phyloP scores from a whole-genome alignment of 2,797 vertebrate species.

The Gymnothorax javanicus region DNA sequence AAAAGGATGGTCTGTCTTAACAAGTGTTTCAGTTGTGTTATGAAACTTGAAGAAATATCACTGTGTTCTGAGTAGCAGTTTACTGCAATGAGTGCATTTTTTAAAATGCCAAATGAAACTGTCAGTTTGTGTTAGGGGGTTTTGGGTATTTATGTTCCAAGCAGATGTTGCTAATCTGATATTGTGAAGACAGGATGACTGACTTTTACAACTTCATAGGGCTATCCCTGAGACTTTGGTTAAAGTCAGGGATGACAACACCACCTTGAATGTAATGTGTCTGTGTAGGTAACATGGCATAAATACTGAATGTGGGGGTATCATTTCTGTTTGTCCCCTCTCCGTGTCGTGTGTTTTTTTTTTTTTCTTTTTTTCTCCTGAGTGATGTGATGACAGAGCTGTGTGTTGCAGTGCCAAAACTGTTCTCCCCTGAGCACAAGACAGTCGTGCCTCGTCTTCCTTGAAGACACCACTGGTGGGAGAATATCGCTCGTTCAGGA shows the following conservation, averaged over 20 bases:
- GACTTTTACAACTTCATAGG: not conserved
- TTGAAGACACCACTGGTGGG: not conserved
- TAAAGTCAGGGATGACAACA: not conserved
- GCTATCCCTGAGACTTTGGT: not conserved
- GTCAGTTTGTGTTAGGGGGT: too few relatives aligned
- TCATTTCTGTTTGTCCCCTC: too few relatives aligned
- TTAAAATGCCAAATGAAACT: too few relatives aligned
- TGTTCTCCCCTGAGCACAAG: not conserved
- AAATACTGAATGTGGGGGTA: too few relatives aligned
- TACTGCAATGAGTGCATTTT: too few relatives aligned
- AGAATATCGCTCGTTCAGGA: not conserved
- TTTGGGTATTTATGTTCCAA: not conserved
- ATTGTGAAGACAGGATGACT: not conserved
- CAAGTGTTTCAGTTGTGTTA: too few relatives aligned
- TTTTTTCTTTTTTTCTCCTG: too few relatives aligned
- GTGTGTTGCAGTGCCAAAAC: not conserved
- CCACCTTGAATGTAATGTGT: not conserved
- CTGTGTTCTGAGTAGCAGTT: too few relatives aligned
- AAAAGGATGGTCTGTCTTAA: too few relatives aligned
- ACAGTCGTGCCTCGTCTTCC: not conserved
- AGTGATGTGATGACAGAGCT: not conserved
- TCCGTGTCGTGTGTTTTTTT: too few relatives aligned
- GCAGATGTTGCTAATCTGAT: not conserved
- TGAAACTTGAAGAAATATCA: too few relatives aligned
- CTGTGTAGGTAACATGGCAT: too few relatives aligned